Percentiles rank a stretch among this genome's conserved stretches.
These are phyloP conservation scores for Epinephelus lanceolatus DNA, from an alignment of 2,113 vertebrate species.

Conservation along the genomic window DNA sequence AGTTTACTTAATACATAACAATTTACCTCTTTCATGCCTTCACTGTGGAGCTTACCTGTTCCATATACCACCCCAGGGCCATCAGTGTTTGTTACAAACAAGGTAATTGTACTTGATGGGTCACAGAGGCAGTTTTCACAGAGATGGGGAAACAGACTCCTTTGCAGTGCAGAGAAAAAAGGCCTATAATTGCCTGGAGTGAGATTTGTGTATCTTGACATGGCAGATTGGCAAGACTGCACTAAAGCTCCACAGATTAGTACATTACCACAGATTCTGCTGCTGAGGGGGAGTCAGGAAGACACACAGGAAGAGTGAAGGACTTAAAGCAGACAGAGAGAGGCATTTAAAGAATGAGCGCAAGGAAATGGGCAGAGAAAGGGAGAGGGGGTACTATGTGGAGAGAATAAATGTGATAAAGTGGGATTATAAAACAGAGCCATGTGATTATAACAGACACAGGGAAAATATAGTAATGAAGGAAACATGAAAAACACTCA, in stretches of 20 bases:
- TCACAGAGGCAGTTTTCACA: slow-evolving; percentile 64
- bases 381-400: slow-evolving; percentile 30
- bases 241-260: slow-evolving; percentile 76
- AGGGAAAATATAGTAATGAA: slow-evolving; percentile 32
- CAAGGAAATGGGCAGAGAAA: slow-evolving; percentile 47
- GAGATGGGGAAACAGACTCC: slow-evolving; percentile 54
- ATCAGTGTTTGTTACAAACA: slow-evolving; percentile 52
- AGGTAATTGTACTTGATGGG: slow-evolving; percentile 61
- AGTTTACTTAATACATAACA: slow-evolving; percentile 15
- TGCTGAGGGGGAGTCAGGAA: slow-evolving; percentile 60
- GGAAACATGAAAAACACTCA: slow-evolving; percentile 8
- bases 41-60: slow-evolving; percentile 4
- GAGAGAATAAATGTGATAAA: slow-evolving; percentile 49
- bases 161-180: slow-evolving; percentile 53
- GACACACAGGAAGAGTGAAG: slow-evolving; percentile 49
- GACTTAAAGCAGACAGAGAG: slow-evolving; percentile 63
- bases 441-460: slow-evolving; percentile 44
- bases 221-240: slow-evolving; percentile 77
- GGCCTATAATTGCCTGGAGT: slow-evolving; percentile 75
- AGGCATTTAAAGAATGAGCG: slow-evolving; percentile 58
- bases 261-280: slow-evolving; percentile 73
- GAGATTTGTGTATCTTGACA: slow-evolving; percentile 81
- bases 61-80: slow-evolving; percentile 28
- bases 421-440: slow-evolving; percentile 59
- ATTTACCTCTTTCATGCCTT: slow-evolving; percentile 19